These are phyloP conservation scores for Trissoscelio sp. DNA, from an alignment of 2,888 invertebrate genomes.

Conservation along the genomic window DNA sequence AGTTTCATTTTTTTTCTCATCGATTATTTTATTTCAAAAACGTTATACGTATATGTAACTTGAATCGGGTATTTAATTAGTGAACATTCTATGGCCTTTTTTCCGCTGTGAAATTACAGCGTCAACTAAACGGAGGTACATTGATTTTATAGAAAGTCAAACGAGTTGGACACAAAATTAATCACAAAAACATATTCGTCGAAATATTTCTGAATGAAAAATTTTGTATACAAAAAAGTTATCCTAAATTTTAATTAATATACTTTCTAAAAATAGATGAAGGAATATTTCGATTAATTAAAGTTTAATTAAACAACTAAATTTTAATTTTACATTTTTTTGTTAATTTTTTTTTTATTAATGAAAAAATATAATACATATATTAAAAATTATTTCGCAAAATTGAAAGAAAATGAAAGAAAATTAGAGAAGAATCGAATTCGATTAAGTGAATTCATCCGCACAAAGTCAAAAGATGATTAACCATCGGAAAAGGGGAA, in stretches of 20 bases:
- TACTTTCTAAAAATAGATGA: too few species aligned
- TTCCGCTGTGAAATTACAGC: conserved; percentile 36
- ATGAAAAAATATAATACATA: too few species aligned
- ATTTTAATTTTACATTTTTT: too few species aligned
- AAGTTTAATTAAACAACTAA: too few species aligned
- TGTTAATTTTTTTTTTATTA: too few species aligned
- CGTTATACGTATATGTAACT: conserved; percentile 49
- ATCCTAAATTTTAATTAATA: too few species aligned
- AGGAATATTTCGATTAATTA: too few species aligned
- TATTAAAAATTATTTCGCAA: too few species aligned
- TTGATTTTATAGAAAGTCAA: conserved; percentile 47
- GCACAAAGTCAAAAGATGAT: conserved; percentile 61
- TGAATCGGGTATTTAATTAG: conserved; percentile 52
- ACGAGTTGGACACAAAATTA: conserved; percentile 29
- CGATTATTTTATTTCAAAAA: conserved; percentile 40
- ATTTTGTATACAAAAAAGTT: too few species aligned
- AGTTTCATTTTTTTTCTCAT: conserved; percentile 50
- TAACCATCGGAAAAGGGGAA: conserved; percentile 43
- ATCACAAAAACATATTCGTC: conserved; percentile 7
- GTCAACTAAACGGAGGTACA: conserved; percentile 26
- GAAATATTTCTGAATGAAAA: background rate
- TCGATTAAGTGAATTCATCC: conserved; percentile 33
- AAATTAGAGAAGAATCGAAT: too few species aligned
- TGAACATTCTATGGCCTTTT: conserved; percentile 46
- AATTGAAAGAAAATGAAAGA: too few species aligned